phyloP scores from a whole-genome alignment of 2,113 vertebrate genomes.

The Barbus barbus region DNA sequence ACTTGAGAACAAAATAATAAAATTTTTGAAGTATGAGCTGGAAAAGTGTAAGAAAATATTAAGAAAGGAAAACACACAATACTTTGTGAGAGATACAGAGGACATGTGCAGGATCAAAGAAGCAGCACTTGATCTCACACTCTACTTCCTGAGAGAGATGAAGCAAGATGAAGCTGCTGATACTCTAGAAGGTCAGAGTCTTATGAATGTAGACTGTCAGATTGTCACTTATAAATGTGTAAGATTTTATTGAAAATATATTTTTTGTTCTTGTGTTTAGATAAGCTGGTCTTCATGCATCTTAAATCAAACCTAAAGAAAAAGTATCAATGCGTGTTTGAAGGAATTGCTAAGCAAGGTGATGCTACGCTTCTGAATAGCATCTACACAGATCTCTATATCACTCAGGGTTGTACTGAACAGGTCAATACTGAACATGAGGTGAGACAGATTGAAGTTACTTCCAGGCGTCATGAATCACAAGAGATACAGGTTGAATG shows the following conservation, averaged over 20 bases:
- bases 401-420: background rate
- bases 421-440: background rate
- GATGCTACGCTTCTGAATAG: background rate
- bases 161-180: constrained; percentile 7
- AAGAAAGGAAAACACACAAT: constrained; percentile 24
- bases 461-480: background rate
- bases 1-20: constrained; percentile 19
- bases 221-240: background rate
- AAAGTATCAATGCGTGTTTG: background rate
- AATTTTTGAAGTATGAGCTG: constrained; percentile 26
- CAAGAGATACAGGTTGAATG: background rate
- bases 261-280: background rate
- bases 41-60: constrained; percentile 37
- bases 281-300: constrained; percentile 17
- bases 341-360: background rate
- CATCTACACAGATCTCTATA: background rate
- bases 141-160: constrained; percentile 15
- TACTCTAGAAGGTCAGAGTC: constrained; percentile 25
- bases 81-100: background rate
- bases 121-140: constrained; percentile 24
- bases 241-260: background rate
- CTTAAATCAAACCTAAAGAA: constrained; percentile 11
- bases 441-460: background rate
- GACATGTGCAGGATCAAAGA: background rate
- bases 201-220: background rate